A percentile compares a stretch with the other conserved stretches of the same genome.
Evolutionary conservation across 2,797 vertebrate species (phyloP).

Genomic region (Morelia viridis): DNA sequence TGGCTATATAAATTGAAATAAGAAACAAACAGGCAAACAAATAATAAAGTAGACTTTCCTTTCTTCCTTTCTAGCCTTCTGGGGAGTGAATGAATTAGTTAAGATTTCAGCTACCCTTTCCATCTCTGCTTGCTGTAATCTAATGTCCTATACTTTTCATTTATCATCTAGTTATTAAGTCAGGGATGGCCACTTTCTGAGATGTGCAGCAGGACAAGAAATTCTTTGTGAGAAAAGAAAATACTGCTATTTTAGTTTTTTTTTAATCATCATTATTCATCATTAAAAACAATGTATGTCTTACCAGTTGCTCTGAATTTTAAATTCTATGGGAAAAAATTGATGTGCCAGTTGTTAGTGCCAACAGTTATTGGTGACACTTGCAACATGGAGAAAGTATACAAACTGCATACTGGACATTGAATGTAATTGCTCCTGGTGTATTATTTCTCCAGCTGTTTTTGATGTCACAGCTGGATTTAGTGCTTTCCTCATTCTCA

Average conservation of each 20-base stretch:
- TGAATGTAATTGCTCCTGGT: conserved; percentile 32
- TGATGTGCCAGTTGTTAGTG: background rate
- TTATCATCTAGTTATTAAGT: conserved; percentile 42
- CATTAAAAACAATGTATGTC: background rate
- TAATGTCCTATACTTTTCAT: conserved; percentile 38
- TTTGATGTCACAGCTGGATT: conserved; percentile 38
- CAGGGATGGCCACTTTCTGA: conserved; percentile 33
- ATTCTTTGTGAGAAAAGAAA: conserved; percentile 11
- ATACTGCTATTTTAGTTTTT: background rate
- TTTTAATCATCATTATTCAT: conserved; percentile 1
- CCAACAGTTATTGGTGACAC: conserved; percentile 1
- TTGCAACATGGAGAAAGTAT: conserved; percentile 33
- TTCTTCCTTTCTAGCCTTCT: conserved; percentile 31
- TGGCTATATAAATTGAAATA: background rate
- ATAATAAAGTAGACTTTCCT: conserved; percentile 3
- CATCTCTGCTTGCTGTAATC: conserved; percentile 21
- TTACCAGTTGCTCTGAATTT: background rate
- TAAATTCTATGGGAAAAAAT: conserved; percentile 9
- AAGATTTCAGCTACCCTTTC: conserved; percentile 35
- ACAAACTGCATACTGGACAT: background rate
- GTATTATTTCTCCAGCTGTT: conserved; percentile 30
- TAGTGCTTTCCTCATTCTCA: conserved; percentile 39
- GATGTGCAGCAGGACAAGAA: background rate
- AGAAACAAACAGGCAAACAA: background rate
- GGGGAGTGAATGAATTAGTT: background rate